Conservation (phyloP, 2,113 vertebrate species). For the Bubo blakistoni region DNA sequence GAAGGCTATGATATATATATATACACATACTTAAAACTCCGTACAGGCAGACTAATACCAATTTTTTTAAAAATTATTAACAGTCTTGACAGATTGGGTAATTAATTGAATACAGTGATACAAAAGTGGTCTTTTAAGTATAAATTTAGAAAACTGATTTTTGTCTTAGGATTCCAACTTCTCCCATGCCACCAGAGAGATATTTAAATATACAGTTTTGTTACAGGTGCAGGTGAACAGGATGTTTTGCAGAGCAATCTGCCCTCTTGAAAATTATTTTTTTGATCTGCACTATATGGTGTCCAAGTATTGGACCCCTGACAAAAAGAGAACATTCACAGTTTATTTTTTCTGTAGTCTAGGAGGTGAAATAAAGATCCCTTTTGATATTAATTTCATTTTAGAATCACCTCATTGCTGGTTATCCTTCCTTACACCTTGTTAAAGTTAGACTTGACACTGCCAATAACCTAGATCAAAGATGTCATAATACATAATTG, state of each 20-base stretch:
- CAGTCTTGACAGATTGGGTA: neutral
- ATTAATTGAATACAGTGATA: neutral
- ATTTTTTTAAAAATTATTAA: neutral
- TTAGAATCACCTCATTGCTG: conserved; percentile 31
- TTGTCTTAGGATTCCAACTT: neutral
- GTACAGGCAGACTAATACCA: neutral
- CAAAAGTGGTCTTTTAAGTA: neutral
- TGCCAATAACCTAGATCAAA: conserved; percentile 49
- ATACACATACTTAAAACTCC: neutral
- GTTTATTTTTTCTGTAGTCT: neutral
- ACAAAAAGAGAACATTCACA: neutral
- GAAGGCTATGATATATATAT: neutral
- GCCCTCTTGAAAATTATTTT: neutral
- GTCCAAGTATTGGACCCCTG: neutral
- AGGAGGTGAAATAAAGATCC: conserved; percentile 11
- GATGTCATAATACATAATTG: conserved; percentile 48
- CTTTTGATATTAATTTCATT: conserved; percentile 42
- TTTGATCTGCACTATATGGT: neutral
- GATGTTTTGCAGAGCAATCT: neutral
- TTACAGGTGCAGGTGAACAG: neutral
- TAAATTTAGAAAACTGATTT: neutral
- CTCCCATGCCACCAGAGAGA: neutral
- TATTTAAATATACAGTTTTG: neutral
- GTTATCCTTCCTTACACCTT: conserved; percentile 43
- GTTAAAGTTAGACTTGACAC: conserved; percentile 39